A percentile compares a stretch with the other conserved stretches of the same genome.
Evolutionary conservation across 2,888 invertebrate genomes (phyloP).

Genomic region (Lepeophtheirus nordmannii): DNA sequence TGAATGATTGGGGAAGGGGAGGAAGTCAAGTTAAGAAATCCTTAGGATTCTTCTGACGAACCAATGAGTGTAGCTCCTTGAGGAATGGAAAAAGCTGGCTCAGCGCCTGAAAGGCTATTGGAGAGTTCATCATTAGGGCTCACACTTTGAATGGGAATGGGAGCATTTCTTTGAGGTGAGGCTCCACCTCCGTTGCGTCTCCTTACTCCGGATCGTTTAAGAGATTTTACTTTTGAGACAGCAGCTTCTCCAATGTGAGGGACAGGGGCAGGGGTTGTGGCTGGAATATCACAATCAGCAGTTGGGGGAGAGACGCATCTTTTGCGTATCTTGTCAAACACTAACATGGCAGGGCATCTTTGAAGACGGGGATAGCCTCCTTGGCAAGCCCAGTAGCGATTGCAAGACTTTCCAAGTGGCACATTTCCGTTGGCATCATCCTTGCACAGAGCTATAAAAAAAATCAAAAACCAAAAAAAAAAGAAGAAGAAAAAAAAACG

Average conservation of each 20-base stretch:
- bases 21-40: too few relatives aligned
- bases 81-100: background rate
- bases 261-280: slow-evolving; percentile 49
- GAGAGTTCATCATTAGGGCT: background rate
- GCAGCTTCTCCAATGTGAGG: background rate
- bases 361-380: slow-evolving; percentile 81
- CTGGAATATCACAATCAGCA: slow-evolving; percentile 70
- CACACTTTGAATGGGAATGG: background rate
- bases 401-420: slow-evolving; percentile 76
- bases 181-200: background rate
- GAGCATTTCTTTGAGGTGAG: background rate
- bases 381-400: slow-evolving; percentile 85
- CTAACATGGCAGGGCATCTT: slow-evolving; percentile 74
- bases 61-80: background rate
- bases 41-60: too few relatives aligned
- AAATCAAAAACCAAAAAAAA: background rate
- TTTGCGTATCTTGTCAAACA: slow-evolving; percentile 64
- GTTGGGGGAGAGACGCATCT: slow-evolving; percentile 77
- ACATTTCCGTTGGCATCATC: slow-evolving; percentile 81
- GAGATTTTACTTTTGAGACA: background rate
- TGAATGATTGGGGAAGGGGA: too few relatives aligned
- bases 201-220: background rate
- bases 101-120: background rate
- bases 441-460: slow-evolving; percentile 70
- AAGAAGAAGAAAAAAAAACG: background rate